Conservation (phyloP, 1,140 invertebrate genomes). For the Caerostris extrusa region DNA sequence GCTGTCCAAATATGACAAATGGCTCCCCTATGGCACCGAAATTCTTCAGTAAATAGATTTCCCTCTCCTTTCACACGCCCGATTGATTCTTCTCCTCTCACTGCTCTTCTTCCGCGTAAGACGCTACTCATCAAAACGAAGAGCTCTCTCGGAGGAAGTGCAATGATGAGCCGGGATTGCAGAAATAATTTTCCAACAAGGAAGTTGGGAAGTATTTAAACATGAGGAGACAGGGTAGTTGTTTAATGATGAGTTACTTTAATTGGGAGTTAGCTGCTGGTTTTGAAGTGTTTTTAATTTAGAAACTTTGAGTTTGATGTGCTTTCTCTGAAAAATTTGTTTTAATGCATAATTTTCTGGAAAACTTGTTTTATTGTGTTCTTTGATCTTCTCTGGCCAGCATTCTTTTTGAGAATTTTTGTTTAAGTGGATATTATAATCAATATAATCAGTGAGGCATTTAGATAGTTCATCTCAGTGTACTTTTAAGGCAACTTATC, state of each 20-base stretch:
- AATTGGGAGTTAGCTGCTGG: not conserved
- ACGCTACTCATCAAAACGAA: slow-evolving; percentile 25
- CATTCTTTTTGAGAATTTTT: no score
- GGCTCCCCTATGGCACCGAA: slow-evolving; percentile 64
- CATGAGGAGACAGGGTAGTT: not conserved
- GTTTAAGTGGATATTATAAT: no score
- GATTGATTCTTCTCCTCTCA: slow-evolving; percentile 24
- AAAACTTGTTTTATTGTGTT: no score
- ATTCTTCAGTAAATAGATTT: slow-evolving; percentile 72
- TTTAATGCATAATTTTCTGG: no score
- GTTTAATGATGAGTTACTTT: not conserved
- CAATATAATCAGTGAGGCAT: no score
- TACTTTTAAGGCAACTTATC: no score
- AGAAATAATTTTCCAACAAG: not conserved
- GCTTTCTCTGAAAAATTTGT: no score
- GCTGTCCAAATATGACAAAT: slow-evolving; percentile 73
- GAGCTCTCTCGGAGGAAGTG: not conserved
- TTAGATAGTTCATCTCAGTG: no score
- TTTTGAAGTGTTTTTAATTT: not conserved
- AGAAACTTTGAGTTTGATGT: no score
- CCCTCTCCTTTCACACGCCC: slow-evolving; percentile 49
- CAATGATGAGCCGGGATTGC: not conserved
- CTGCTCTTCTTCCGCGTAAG: not conserved
- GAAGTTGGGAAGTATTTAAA: not conserved
- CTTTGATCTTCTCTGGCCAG: no score